Evolutionary conservation across 1,140 invertebrate species (phyloP).

Genomic region (Zaprionus davidi): DNA sequence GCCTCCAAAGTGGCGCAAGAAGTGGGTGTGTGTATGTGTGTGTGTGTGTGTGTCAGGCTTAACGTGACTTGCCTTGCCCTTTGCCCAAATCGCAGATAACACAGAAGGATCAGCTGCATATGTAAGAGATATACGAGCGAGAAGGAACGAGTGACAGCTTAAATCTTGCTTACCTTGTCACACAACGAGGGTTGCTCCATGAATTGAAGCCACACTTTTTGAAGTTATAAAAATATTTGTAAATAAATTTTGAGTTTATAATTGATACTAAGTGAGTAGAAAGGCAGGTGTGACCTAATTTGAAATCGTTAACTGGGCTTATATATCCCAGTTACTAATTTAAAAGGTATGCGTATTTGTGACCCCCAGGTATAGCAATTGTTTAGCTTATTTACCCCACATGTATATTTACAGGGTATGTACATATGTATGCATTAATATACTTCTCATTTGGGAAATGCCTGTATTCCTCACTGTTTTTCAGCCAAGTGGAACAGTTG

Average conservation of each 20-base stretch:
- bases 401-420: too few species aligned
- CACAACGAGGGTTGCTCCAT: conserved; percentile 15
- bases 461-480: too few species aligned
- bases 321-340: too few species aligned
- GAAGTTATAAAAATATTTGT: neutral
- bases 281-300: neutral
- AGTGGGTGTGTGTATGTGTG: conserved; percentile 11
- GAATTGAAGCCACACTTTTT: neutral
- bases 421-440: too few species aligned
- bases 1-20: conserved; percentile 2
- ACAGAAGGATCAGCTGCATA: conserved; percentile 46
- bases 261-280: conserved; percentile 6
- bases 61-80: conserved; percentile 53
- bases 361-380: too few species aligned
- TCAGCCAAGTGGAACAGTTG: too few species aligned
- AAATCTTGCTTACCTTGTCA: conserved; percentile 6
- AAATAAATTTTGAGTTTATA: conserved; percentile 10
- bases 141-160: neutral
- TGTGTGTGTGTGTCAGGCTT: conserved; percentile 4
- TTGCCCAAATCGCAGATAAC: conserved; percentile 51
- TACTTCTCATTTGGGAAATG: too few species aligned
- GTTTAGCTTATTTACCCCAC: too few species aligned
- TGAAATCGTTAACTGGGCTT: neutral
- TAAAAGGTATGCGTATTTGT: too few species aligned
- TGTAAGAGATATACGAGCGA: conserved; percentile 45